Percentiles rank a stretch among this genome's conserved stretches.
phyloP scores from a whole-genome alignment of 1,140 invertebrate genomes.

The Lasaia peninsularis region DNA sequence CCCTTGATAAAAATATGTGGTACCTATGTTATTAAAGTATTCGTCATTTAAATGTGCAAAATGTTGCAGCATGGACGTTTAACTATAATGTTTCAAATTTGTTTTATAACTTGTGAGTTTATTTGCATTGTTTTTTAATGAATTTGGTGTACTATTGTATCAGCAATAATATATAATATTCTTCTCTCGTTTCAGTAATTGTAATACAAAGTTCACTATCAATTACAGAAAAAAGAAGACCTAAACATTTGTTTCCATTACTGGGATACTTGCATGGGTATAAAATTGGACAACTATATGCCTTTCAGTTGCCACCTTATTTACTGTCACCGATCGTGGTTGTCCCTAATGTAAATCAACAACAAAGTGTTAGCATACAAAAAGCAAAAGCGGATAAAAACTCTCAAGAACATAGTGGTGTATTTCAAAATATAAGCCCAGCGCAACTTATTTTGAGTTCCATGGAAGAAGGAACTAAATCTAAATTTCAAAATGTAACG shows the following conservation, averaged over 20 bases:
- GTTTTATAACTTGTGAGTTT: constrained; percentile 20
- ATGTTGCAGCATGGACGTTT: constrained; percentile 23
- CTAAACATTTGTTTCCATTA: constrained; percentile 29
- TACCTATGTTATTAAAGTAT: neutral
- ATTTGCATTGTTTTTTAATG: neutral
- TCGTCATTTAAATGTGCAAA: constrained; percentile 30
- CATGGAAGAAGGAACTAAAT: neutral
- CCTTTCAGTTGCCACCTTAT: constrained; percentile 33
- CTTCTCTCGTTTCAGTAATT: neutral
- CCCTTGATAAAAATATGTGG: neutral
- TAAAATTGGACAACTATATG: constrained; percentile 38
- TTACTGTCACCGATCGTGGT: constrained; percentile 43
- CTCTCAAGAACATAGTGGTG: constrained; percentile 26
- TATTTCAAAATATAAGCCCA: constrained; percentile 27
- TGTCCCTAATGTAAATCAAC: constrained; percentile 40
- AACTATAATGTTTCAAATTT: constrained; percentile 1
- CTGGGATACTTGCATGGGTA: constrained; percentile 39
- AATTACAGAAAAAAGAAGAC: neutral
- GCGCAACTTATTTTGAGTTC: constrained; percentile 24
- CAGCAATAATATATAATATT: no score
- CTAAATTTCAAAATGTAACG: neutral
- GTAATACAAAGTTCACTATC: neutral
- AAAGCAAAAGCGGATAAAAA: constrained; percentile 25
- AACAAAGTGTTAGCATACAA: constrained; percentile 34
- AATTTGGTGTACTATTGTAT: no score